Evolutionary conservation across 1,140 invertebrate genomes (phyloP).

Genomic region (Sitodiplosis mosellana): DNA sequence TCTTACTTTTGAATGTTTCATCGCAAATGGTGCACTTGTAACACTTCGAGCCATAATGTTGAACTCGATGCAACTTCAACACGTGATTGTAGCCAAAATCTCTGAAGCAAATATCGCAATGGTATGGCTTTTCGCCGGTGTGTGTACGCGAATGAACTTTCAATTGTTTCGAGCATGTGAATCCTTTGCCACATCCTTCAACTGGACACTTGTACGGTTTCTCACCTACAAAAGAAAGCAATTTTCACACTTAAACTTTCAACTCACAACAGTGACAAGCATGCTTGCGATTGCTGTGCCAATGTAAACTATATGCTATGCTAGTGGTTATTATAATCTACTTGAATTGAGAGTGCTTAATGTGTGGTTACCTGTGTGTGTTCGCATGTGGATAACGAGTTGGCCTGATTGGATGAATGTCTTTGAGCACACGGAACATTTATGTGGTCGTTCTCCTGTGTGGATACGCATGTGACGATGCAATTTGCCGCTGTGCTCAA

Average conservation of each 20-base stretch:
- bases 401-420: conserved; percentile 81
- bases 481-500: conserved; percentile 81
- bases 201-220: conserved; percentile 74
- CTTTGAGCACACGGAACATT: conserved; percentile 80
- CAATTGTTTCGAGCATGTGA: conserved; percentile 76
- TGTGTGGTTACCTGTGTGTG: conserved; percentile 56
- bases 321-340: no score
- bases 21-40: conserved; percentile 83
- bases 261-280: no score
- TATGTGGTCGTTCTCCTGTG: conserved; percentile 81
- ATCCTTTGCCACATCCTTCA: conserved; percentile 66
- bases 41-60: conserved; percentile 78
- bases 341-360: no score
- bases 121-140: conserved; percentile 65
- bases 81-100: conserved; percentile 76
- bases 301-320: no score
- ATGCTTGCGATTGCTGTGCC: no score
- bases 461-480: conserved; percentile 86
- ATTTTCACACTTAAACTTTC: neutral
- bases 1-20: conserved; percentile 74
- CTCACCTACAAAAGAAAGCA: conserved; percentile 34
- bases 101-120: conserved; percentile 37
- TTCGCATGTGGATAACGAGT: conserved; percentile 64
- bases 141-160: conserved; percentile 73
- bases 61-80: conserved; percentile 71